These are phyloP conservation scores for Drosophila sordidapex DNA, from an alignment of 2,888 invertebrate genomes.

Conservation along the genomic window DNA sequence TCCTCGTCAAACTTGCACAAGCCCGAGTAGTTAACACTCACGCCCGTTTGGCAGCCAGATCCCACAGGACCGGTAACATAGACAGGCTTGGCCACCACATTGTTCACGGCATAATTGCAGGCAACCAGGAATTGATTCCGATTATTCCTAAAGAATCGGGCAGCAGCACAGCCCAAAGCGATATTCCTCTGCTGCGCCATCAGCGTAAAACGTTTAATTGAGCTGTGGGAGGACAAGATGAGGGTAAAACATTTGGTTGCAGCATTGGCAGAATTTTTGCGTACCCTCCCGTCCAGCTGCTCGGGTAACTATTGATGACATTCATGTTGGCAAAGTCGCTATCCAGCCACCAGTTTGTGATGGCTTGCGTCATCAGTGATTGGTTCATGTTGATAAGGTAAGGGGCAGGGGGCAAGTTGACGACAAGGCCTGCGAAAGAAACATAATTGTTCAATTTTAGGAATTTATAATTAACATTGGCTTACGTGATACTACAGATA, in stretches of 20 bases:
- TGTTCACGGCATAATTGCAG: conserved; percentile 64
- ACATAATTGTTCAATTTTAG: neutral
- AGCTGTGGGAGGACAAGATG: conserved; percentile 10
- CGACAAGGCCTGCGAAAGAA: conserved; percentile 28
- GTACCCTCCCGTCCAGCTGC: conserved; percentile 35
- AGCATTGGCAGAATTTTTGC: conserved; percentile 9
- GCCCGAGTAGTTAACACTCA: conserved; percentile 21
- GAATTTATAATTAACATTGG: neutral
- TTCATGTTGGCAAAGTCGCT: conserved; percentile 38
- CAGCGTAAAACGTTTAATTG: conserved; percentile 50
- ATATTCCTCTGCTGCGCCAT: conserved; percentile 56
- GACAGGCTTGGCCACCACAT: conserved; percentile 31
- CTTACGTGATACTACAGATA: neutral
- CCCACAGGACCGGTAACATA: conserved; percentile 37
- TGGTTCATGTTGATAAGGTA: conserved; percentile 22
- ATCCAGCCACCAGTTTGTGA: conserved; percentile 61
- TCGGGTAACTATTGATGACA: conserved; percentile 42
- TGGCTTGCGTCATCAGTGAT: conserved; percentile 6
- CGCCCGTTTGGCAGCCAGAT: conserved; percentile 44
- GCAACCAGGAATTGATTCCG: conserved; percentile 40
- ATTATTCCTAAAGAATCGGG: conserved; percentile 23
- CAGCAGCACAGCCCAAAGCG: conserved; percentile 51
- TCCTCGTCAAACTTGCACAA: conserved; percentile 47
- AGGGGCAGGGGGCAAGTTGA: conserved; percentile 48
- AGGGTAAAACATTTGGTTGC: neutral